phyloP scores from a whole-genome alignment of 2,113 vertebrate species.

The Pangasianodon hypophthalmus region DNA sequence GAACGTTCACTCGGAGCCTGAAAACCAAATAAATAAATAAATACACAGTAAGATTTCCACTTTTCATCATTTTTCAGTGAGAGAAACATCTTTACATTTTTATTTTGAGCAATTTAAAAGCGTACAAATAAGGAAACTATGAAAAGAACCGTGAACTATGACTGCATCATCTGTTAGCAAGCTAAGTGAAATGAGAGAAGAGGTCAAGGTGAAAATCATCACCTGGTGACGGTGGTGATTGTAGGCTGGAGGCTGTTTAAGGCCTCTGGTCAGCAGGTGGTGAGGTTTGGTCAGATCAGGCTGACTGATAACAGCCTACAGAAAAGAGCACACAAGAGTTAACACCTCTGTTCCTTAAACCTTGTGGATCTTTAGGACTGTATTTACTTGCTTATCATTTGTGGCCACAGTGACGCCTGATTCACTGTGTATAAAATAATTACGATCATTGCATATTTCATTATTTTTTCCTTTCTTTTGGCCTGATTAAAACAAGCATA shows the following conservation, averaged over 20 bases:
- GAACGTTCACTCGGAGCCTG: conserved; percentile 61
- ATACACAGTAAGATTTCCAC: not conserved
- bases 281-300: conserved; percentile 50
- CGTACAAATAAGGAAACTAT: not conserved
- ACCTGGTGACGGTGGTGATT: conserved; percentile 54
- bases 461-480: no score
- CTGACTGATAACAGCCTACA: conserved; percentile 56
- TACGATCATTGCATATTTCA: not conserved
- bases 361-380: not conserved
- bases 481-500: no score
- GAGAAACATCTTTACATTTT: not conserved
- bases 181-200: not conserved
- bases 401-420: not conserved
- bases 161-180: not conserved
- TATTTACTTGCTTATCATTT: not conserved
- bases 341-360: not conserved
- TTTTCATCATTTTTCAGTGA: not conserved
- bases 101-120: not conserved
- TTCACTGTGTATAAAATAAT: not conserved
- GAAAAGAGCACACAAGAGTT: not conserved
- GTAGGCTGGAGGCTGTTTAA: conserved; percentile 63
- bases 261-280: conserved; percentile 48
- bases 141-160: not conserved
- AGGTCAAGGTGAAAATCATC: not conserved
- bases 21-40: conserved; percentile 22